Conservation (phyloP, 2,113 vertebrate species). For the Hyperoodon ampullatus region DNA sequence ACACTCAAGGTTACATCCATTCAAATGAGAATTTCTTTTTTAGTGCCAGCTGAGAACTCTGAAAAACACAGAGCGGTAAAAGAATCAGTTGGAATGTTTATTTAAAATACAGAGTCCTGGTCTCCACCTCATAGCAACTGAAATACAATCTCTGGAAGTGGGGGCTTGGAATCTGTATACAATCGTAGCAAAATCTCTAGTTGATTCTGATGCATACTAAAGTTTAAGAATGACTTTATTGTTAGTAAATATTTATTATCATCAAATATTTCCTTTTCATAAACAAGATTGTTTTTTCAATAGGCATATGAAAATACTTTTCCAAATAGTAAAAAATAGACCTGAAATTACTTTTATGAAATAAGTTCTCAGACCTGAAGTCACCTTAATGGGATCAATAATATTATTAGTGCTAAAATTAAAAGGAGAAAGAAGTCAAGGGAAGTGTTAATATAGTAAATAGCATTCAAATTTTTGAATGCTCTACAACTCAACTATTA, state of each 20-base stretch:
- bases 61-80: neutral
- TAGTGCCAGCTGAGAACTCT: neutral
- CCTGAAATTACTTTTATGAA: conserved; percentile 24
- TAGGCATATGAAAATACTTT: conserved; percentile 15
- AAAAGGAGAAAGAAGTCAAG: conserved; percentile 13
- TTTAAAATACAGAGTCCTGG: neutral
- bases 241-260: neutral
- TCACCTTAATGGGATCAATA: conserved; percentile 20
- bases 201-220: neutral
- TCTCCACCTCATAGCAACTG: neutral
- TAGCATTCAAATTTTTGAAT: conserved; percentile 22
- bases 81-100: neutral
- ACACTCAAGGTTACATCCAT: neutral
- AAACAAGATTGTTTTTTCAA: conserved; percentile 48
- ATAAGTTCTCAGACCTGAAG: neutral
- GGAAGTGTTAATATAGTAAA: neutral
- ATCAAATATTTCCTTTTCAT: conserved; percentile 35
- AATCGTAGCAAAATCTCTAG: neutral
- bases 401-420: conserved; percentile 27
- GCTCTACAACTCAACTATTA: conserved; percentile 12
- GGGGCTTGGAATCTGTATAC: neutral
- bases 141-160: neutral
- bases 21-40: conserved; percentile 37
- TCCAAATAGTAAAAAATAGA: conserved; percentile 19
- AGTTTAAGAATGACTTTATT: conserved; percentile 40